Percentiles rank a stretch among this genome's conserved stretches.
Evolutionary conservation across 2,113 vertebrate species (phyloP).

Genomic region (Podiceps cristatus): DNA sequence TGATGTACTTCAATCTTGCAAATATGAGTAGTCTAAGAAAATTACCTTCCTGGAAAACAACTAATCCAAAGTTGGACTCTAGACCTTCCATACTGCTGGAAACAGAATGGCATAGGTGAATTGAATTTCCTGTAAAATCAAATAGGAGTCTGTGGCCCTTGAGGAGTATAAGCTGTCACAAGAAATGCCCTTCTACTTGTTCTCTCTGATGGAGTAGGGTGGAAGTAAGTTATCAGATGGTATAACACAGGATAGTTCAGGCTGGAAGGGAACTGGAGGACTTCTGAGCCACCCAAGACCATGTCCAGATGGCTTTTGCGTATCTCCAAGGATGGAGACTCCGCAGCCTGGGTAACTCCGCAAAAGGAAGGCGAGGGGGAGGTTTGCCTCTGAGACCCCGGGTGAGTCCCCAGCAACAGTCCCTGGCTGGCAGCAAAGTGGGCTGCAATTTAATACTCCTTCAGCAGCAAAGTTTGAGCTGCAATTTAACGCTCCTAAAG

Average conservation of each 20-base stretch:
- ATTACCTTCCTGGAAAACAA: neutral
- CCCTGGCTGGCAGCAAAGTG: neutral
- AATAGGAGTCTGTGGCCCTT: neutral
- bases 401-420: neutral
- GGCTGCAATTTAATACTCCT: neutral
- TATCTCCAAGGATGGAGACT: neutral
- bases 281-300: too few relatives aligned
- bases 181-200: neutral
- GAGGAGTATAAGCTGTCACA: neutral
- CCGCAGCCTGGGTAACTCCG: neutral
- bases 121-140: neutral
- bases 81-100: neutral
- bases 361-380: rapidly evolving
- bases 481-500: neutral
- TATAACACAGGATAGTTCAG: neutral
- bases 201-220: neutral
- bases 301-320: neutral
- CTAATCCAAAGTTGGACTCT: neutral
- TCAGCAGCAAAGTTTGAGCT: neutral
- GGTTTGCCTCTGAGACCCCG: rapidly evolving
- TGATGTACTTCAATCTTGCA: neutral
- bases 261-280: neutral
- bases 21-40: neutral
- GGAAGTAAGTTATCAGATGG: neutral
- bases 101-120: neutral